Evolutionary conservation across 2,888 invertebrate species (phyloP).

Genomic region (Yponomeuta malinellus): DNA sequence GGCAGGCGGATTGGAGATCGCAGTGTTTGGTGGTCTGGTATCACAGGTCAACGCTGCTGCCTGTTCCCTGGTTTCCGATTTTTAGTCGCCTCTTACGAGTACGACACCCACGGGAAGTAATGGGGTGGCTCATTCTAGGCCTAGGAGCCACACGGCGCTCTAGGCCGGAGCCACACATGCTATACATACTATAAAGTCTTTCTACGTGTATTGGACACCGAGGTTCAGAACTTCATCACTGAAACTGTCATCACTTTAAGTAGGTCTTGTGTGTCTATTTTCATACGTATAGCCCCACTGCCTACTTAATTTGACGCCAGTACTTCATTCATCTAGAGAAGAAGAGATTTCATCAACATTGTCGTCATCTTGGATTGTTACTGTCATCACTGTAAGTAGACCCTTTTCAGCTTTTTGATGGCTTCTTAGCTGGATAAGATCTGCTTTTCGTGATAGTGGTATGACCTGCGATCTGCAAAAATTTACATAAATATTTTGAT

Average conservation of each 20-base stretch:
- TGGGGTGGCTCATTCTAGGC: too few species aligned
- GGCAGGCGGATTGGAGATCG: too few species aligned
- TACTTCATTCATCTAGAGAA: background rate
- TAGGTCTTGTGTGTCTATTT: slow-evolving; percentile 7
- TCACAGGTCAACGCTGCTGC: too few species aligned
- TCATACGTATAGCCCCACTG: slow-evolving; percentile 22
- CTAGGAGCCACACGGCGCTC: too few species aligned
- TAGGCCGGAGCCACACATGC: too few species aligned
- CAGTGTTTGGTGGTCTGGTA: too few species aligned
- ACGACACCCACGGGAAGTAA: too few species aligned
- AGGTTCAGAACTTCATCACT: background rate
- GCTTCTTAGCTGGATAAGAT: slow-evolving; percentile 9
- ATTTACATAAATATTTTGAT: too few species aligned
- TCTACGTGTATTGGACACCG: too few species aligned
- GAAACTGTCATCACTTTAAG: slow-evolving; percentile 4
- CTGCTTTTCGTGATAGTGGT: slow-evolving; percentile 12
- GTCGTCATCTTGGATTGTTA: background rate
- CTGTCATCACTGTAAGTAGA: slow-evolving; percentile 16
- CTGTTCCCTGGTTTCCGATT: too few species aligned
- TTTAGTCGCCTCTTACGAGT: too few species aligned
- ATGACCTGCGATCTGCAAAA: background rate
- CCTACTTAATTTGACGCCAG: slow-evolving; percentile 24
- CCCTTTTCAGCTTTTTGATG: slow-evolving; percentile 11
- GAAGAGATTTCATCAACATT: background rate
- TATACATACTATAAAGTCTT: too few species aligned